Conservation (phyloP, 2,797 vertebrate genomes). For the Lagorchestes hirsutus region DNA sequence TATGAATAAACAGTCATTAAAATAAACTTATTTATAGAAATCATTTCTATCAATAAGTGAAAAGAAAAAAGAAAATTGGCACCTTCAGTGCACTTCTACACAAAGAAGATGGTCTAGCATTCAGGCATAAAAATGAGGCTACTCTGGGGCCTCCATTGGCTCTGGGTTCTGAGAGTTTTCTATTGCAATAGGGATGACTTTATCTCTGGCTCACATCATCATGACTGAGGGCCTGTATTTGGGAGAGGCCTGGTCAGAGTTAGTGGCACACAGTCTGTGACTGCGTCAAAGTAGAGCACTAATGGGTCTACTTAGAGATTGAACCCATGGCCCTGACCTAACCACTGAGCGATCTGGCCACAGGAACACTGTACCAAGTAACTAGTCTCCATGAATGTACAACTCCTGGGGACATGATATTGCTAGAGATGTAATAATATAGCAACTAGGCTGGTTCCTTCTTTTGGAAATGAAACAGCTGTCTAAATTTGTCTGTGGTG, state of each 20-base stretch:
- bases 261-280: neutral
- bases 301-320: constrained; percentile 47
- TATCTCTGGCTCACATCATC: neutral
- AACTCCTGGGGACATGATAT: constrained; percentile 26
- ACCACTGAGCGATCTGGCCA: neutral
- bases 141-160: neutral
- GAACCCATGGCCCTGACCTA: constrained; percentile 17
- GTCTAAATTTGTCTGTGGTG: neutral
- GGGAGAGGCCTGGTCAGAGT: neutral
- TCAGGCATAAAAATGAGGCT: neutral
- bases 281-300: constrained; percentile 7
- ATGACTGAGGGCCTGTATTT: constrained; percentile 25
- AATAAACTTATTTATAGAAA: constrained; percentile 14
- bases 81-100: neutral
- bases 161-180: neutral
- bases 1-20: constrained; percentile 31
- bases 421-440: neutral
- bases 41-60: constrained; percentile 27
- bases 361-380: neutral
- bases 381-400: neutral
- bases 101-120: neutral
- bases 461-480: neutral
- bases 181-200: neutral
- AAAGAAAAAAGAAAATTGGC: constrained; percentile 20
- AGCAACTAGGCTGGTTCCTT: constrained; percentile 32